Evolutionary conservation across 2,113 vertebrate genomes (phyloP).

Genomic region (Aspiorhynchus laticeps): DNA sequence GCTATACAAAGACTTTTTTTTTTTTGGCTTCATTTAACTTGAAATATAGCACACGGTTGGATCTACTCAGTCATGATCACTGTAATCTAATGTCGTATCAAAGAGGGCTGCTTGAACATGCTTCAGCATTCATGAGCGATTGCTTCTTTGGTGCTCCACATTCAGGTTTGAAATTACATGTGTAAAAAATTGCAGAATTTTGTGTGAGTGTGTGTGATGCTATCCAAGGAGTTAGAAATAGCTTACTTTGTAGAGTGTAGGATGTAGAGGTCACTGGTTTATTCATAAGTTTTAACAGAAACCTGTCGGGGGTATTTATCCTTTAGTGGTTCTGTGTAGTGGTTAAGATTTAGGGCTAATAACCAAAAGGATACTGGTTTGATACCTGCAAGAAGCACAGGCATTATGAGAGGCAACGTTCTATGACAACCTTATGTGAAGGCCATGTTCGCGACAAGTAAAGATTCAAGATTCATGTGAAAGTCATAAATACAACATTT

Average conservation of each 20-base stretch:
- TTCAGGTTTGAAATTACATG: background rate
- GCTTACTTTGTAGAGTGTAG: background rate
- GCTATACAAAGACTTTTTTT: no score
- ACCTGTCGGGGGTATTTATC: background rate
- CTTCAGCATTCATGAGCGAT: background rate
- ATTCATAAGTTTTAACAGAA: slow-evolving; percentile 6
- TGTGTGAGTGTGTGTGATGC: background rate
- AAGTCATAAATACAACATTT: background rate
- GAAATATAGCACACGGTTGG: no score
- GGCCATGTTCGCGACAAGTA: background rate
- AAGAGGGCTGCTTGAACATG: background rate
- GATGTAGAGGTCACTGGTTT: slow-evolving; percentile 6
- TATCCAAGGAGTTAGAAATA: background rate
- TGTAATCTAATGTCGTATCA: background rate
- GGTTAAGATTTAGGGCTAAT: background rate
- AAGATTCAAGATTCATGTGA: background rate
- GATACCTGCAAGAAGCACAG: no score
- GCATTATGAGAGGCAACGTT: background rate
- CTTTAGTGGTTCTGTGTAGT: background rate
- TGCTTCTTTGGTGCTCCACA: background rate
- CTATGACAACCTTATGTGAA: background rate
- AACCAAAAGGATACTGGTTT: background rate
- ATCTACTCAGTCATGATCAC: no score
- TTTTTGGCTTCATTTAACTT: no score
- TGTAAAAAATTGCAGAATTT: background rate